Evolutionary conservation across 2,113 vertebrate genomes (phyloP).

Genomic region (Agelaius tricolor): DNA sequence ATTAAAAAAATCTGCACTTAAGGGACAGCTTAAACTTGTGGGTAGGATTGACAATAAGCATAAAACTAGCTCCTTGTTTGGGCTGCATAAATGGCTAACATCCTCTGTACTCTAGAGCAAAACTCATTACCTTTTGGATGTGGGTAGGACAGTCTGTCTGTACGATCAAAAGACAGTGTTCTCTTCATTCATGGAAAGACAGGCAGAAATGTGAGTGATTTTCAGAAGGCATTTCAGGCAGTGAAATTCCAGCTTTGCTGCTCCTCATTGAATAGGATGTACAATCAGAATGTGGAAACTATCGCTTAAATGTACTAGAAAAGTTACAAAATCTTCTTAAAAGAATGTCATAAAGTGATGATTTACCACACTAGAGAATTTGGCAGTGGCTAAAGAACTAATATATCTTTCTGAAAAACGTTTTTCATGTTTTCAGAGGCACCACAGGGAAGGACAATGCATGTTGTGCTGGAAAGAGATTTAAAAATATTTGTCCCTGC

Average conservation of each 20-base stretch:
- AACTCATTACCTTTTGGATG: not conserved
- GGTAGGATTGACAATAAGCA: not conserved
- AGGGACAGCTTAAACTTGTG: not conserved
- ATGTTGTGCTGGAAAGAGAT: not conserved
- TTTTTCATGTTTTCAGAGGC: conserved; percentile 19
- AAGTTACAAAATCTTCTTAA: conserved; percentile 37
- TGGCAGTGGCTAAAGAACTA: not conserved
- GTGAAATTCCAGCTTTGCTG: not conserved
- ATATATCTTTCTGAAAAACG: conserved; percentile 29
- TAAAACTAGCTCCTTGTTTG: not conserved
- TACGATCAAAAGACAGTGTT: not conserved
- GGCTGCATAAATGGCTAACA: not conserved
- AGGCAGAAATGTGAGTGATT: not conserved
- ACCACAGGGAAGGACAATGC: not conserved
- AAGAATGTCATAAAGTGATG: conserved; percentile 31
- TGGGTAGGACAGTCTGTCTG: not conserved
- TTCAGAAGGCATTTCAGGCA: not conserved
- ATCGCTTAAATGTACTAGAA: not conserved
- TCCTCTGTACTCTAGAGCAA: not conserved
- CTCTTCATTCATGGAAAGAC: not conserved
- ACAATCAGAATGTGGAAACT: conserved; percentile 26
- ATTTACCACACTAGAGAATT: conserved; percentile 37
- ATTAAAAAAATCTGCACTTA: not conserved
- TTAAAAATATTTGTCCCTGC: not conserved
- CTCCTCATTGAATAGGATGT: not conserved